Conservation (phyloP, 2,113 vertebrate genomes). For the Tylochromis polylepis region DNA sequence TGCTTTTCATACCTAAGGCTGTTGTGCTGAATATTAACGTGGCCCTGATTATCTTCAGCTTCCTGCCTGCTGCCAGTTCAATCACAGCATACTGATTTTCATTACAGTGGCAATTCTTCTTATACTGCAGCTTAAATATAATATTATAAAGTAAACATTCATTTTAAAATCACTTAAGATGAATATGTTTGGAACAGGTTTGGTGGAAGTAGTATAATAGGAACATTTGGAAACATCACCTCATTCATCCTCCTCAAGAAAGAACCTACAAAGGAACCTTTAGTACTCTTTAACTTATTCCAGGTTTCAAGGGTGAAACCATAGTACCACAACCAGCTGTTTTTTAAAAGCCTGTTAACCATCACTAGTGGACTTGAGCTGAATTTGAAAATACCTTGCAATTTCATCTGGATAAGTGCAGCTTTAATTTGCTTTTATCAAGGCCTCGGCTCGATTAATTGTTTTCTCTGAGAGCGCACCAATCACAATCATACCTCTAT, state of each 20-base stretch:
- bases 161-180: neutral
- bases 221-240: neutral
- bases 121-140: neutral
- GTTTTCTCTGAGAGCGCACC: neutral
- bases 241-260: neutral
- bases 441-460: neutral
- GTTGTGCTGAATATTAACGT: neutral
- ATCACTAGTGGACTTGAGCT: neutral
- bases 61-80: neutral
- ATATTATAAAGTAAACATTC: neutral
- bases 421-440: neutral
- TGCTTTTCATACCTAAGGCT: neutral
- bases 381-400: neutral
- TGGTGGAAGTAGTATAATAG: neutral
- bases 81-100: neutral
- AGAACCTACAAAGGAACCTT: neutral
- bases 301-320: neutral
- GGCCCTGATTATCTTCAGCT: neutral
- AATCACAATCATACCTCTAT: neutral
- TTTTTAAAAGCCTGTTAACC: constrained; percentile 2
- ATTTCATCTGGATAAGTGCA: neutral
- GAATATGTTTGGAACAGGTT: neutral
- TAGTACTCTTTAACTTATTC: neutral
- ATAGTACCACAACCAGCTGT: neutral
- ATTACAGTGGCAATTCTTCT: neutral